Evolutionary conservation across 2,113 vertebrate species (phyloP).

Genomic region (Phalacrocorax pelagicus): DNA sequence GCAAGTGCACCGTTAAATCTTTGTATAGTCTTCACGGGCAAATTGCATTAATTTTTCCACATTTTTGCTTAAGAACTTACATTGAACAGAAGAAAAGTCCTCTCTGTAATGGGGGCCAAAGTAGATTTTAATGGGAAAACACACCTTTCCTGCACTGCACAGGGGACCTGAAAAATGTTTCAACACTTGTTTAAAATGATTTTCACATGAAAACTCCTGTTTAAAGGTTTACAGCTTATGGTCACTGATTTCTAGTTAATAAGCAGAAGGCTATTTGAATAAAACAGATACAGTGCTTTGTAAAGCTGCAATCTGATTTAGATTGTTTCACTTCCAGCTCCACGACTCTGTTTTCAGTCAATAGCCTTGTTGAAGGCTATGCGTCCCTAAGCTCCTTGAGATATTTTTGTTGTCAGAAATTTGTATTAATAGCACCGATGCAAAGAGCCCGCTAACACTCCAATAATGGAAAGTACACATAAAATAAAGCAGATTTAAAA

Average conservation of each 20-base stretch:
- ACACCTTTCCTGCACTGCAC: background rate
- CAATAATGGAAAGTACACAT: background rate
- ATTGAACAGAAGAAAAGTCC: background rate
- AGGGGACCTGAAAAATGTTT: background rate
- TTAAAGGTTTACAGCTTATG: background rate
- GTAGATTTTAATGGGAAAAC: background rate
- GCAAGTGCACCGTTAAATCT: background rate
- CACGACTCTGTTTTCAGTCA: background rate
- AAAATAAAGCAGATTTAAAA: conserved; percentile 70
- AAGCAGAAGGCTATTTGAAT: background rate
- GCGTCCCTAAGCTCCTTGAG: background rate
- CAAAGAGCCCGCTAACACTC: background rate
- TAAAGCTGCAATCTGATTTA: background rate
- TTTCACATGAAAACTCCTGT: background rate
- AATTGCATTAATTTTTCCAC: background rate
- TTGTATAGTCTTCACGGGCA: background rate
- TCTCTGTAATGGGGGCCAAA: background rate
- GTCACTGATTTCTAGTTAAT: background rate
- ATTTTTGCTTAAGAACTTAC: background rate
- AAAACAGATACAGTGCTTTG: background rate
- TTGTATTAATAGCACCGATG: background rate
- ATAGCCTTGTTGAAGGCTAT: background rate
- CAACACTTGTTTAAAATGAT: background rate
- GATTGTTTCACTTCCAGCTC: background rate
- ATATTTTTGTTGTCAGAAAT: background rate